phyloP scores from a whole-genome alignment of 2,113 vertebrate genomes.

The Pseudorectes ferrugineus region DNA sequence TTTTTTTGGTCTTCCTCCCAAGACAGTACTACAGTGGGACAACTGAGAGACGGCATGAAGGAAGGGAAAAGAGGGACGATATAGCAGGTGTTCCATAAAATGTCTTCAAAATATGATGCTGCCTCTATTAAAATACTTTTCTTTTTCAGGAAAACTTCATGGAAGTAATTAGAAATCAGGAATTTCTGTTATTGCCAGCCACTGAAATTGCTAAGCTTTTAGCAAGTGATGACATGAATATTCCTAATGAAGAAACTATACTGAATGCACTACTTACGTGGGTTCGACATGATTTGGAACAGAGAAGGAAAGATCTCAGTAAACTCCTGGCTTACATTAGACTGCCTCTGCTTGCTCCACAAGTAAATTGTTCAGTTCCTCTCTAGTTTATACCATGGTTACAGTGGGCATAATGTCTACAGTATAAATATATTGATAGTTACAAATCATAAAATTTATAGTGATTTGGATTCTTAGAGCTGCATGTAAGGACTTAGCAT shows the following conservation, averaged over 20 bases:
- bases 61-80: not conserved
- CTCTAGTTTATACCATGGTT: not conserved
- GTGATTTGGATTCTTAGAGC: not conserved
- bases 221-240: slow-evolving; percentile 94
- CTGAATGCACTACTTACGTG: slow-evolving; percentile 89
- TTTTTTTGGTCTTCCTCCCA: not conserved
- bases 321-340: slow-evolving; percentile 88
- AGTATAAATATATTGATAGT: not conserved
- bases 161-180: slow-evolving; percentile 94
- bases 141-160: slow-evolving; percentile 90
- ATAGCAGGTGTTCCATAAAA: not conserved
- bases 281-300: slow-evolving; percentile 84
- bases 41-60: not conserved
- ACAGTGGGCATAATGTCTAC: not conserved
- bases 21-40: not conserved
- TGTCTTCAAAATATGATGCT: not conserved
- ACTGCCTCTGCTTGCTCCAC: slow-evolving; percentile 90
- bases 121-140: not conserved
- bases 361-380: slow-evolving; percentile 75
- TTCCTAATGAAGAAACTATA: slow-evolving; percentile 94
- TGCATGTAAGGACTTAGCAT: not conserved
- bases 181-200: slow-evolving; percentile 90
- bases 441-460: not conserved
- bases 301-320: slow-evolving; percentile 84
- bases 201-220: slow-evolving; percentile 92